Conservation (phyloP, 2,888 invertebrate genomes). For the Agrilus mali region DNA sequence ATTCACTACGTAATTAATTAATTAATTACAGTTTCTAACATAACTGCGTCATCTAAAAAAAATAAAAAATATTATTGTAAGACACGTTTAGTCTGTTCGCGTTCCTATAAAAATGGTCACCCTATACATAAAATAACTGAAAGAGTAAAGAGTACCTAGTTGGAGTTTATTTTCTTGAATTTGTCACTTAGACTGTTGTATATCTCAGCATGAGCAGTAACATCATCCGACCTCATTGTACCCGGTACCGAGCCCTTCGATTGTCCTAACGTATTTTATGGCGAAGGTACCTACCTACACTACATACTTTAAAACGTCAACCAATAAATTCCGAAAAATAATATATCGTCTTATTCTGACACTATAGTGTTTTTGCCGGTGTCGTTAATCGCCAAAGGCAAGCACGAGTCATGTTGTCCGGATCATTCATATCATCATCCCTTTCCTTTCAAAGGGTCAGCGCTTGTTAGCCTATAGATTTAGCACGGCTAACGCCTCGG, state of each 20-base stretch:
- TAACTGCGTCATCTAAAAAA: no score
- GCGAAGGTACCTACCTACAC: no score
- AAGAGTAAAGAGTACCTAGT: no score
- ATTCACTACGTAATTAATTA: no score
- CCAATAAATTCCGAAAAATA: constrained; percentile 12
- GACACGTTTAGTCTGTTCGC: no score
- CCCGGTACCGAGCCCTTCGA: neutral
- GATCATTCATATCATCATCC: constrained; percentile 5
- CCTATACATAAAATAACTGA: no score
- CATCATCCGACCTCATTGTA: neutral
- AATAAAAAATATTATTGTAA: no score
- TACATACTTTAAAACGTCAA: constrained; percentile 7
- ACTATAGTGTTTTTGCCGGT: constrained; percentile 6
- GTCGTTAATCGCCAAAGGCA: constrained; percentile 5
- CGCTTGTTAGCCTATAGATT: constrained; percentile 1
- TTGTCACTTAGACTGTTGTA: no score
- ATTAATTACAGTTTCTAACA: no score
- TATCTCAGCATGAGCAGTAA: no score
- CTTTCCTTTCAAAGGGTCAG: constrained; percentile 5
- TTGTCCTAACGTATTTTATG: constrained; percentile 10
- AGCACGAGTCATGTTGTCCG: constrained; percentile 10
- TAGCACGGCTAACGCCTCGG: constrained; percentile 9
- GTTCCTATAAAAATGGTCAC: no score
- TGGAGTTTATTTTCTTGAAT: no score
- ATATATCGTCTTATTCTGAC: constrained; percentile 11